Evolutionary conservation across 2,797 vertebrate species (phyloP).

Genomic region (Chrysocyon brachyurus): DNA sequence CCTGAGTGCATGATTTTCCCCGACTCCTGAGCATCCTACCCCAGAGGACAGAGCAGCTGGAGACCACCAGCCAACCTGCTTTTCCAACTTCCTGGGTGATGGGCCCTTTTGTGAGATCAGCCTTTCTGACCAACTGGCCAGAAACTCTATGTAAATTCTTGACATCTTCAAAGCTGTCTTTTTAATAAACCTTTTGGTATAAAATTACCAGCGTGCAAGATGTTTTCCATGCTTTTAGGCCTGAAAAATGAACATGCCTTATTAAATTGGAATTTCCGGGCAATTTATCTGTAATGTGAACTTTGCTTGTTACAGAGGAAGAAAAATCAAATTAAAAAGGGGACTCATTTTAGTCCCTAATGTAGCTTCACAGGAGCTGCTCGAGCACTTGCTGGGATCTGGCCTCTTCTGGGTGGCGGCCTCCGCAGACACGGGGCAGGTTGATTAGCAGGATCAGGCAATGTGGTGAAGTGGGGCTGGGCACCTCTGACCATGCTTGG

Average conservation of each 20-base stretch:
- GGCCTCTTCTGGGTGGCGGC: background rate
- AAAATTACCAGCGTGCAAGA: constrained; percentile 62
- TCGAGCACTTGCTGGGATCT: background rate
- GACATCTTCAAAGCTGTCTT: constrained; percentile 75
- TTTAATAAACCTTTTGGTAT: constrained; percentile 69
- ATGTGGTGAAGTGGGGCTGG: rapidly evolving
- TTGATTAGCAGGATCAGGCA: background rate
- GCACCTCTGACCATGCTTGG: background rate
- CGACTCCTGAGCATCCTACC: background rate
- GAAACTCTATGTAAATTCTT: constrained; percentile 34
- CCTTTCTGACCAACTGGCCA: constrained; percentile 32
- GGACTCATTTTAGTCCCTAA: constrained; percentile 25
- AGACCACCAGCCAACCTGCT: background rate
- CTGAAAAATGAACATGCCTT: constrained; percentile 72
- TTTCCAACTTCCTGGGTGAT: background rate
- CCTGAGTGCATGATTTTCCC: background rate
- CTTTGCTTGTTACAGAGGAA: constrained; percentile 74
- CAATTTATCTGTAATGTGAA: constrained; percentile 82
- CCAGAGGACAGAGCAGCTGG: background rate
- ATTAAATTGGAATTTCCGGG: constrained; percentile 82
- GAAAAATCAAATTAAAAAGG: constrained; percentile 77
- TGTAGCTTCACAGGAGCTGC: background rate
- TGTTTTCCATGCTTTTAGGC: constrained; percentile 67
- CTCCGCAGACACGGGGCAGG: rapidly evolving
- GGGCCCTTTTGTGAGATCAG: constrained; percentile 47